Base-by-base conservation (phyloP, 53 echinoderm and acorn worm species). In the Holothuria scabra region DNA sequence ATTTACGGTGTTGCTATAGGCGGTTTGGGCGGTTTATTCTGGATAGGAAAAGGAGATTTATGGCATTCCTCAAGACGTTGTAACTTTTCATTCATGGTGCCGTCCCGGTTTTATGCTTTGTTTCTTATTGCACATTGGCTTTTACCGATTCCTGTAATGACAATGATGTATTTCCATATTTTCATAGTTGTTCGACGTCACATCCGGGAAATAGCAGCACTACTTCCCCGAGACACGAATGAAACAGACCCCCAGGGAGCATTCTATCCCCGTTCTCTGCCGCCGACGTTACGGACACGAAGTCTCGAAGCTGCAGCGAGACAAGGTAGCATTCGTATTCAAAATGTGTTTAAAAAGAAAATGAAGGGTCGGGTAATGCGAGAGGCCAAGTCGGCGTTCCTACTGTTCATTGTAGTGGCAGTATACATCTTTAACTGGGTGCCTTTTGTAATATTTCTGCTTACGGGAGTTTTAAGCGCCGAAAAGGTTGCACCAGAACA, bases 111-210 rank as follows among this genome's bases (percentile, higher is more conserved):
- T 13, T 64, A 19, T 28, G 64, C 44, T 13, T 13, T 24, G 23
- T 31, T 81, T 4, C 10, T 81, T 23, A 37, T 81, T 34, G 23
- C 62, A 12, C 44, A 81, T 28, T 81, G 82, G 82, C 24, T 81
- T 8, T 8, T 81, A 62, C 82, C 82, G 4, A 62, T 81, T 3
- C 82, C 82, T 9, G 24, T 81, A 11, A 81, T 81, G 82, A 81
- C 48, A 33, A 33, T 61, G 8, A 81, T 81, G 11, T 59, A 81
- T 29, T 9, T 63, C 7, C 62, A 64, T 14, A 81, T 81, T 9
- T 81, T 81, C n/a, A 21, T 62, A 8, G 60, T 59, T 16, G 82
- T 81, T 12, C 37, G 82, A 32, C 37, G 82, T 5, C 82, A 81
- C 49, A 62, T 81, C 46, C 41, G 82, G 23, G 31, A 60, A 60